Conservation (phyloP, 2,113 vertebrate species). For the Micronycteris hirsuta region DNA sequence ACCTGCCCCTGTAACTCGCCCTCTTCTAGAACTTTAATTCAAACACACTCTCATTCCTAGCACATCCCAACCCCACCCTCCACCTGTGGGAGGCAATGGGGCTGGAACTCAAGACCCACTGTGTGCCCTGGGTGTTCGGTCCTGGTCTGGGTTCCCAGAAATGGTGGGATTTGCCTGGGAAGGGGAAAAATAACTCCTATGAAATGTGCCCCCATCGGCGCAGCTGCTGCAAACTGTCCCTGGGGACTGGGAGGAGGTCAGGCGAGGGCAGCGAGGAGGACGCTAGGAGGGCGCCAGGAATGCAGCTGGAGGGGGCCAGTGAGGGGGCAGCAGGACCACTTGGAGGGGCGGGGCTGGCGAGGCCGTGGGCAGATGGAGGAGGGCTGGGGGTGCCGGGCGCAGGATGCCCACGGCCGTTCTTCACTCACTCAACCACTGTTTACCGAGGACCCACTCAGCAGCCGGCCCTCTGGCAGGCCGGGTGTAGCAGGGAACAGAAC, state of each 20-base stretch:
- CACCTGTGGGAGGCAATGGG: not conserved
- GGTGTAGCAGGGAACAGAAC: not conserved
- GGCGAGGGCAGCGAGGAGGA: not conserved
- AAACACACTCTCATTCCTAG: not conserved
- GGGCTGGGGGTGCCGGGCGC: not conserved
- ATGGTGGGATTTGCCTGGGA: not conserved
- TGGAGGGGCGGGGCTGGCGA: not conserved
- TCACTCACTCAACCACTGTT: not conserved
- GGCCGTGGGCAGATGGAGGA: not conserved
- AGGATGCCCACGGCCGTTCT: not conserved
- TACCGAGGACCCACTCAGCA: not conserved
- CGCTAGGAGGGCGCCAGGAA: not conserved
- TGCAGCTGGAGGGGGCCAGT: not conserved
- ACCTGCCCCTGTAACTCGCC: not conserved
- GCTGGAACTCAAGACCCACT: not conserved
- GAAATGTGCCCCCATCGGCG: not conserved
- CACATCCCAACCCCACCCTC: not conserved
- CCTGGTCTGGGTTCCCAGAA: not conserved
- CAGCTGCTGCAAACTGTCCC: not conserved
- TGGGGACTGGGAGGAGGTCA: not conserved
- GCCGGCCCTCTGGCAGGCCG: not conserved
- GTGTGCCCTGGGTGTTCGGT: not conserved
- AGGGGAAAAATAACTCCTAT: not conserved
- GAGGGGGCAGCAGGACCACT: not conserved
- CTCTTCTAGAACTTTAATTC: not conserved